A percentile compares a stretch with the other conserved stretches of the same genome.
Evolutionary conservation across 1,140 invertebrate genomes (phyloP).

Genomic region (Drosophila lini): DNA sequence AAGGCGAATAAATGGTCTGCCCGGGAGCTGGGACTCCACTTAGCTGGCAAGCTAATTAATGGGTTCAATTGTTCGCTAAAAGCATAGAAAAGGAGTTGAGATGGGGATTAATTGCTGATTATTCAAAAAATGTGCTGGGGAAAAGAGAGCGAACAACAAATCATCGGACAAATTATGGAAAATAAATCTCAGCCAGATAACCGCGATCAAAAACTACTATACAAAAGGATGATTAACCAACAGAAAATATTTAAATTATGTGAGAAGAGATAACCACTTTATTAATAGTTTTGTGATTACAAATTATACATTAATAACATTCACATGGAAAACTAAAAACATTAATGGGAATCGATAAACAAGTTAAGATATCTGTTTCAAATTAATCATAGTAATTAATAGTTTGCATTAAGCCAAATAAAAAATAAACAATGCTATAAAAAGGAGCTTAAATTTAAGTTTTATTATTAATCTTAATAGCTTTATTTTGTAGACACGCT

Average conservation of each 20-base stretch:
- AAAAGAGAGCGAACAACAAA: slow-evolving; percentile 4
- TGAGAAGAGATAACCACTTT: background rate
- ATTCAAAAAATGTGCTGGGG: background rate
- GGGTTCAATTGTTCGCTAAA: slow-evolving; percentile 46
- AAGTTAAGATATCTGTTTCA: background rate
- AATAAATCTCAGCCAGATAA: background rate
- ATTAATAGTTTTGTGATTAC: slow-evolving; percentile 3
- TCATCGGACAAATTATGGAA: slow-evolving; percentile 9
- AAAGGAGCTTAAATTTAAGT: background rate
- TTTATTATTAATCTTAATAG: background rate
- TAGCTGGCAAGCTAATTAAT: slow-evolving; percentile 57
- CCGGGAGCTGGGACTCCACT: slow-evolving; percentile 32
- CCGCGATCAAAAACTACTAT: background rate
- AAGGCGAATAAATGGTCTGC: slow-evolving; percentile 63
- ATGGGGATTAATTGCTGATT: slow-evolving; percentile 28
- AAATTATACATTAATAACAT: background rate
- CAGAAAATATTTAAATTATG: slow-evolving; percentile 6
- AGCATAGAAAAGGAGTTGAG: slow-evolving; percentile 8
- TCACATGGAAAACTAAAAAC: background rate
- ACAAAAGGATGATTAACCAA: background rate
- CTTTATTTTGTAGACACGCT: background rate
- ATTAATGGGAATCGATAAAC: background rate
- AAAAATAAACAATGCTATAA: background rate
- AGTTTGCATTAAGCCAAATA: background rate
- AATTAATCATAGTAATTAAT: background rate